Conservation (phyloP, 2,113 vertebrate genomes). For the Cranoglanis bouderius region DNA sequence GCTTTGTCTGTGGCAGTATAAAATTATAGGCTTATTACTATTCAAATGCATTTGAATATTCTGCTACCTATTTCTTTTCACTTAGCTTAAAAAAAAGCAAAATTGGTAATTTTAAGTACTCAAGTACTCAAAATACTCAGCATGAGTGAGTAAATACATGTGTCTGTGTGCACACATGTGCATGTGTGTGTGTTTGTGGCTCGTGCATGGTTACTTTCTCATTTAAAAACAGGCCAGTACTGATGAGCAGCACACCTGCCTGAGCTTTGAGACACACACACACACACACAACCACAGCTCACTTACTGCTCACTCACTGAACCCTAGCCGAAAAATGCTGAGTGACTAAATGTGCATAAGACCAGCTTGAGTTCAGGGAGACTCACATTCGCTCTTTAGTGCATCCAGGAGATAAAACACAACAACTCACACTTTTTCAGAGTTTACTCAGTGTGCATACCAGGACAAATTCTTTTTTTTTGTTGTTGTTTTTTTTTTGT, state of each 20-base stretch:
- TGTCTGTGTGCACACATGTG: neutral
- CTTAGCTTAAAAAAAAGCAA: neutral
- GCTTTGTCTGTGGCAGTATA: neutral
- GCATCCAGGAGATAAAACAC: conserved; percentile 42
- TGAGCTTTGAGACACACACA: neutral
- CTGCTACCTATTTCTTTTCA: neutral
- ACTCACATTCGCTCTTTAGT: conserved; percentile 1
- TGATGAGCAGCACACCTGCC: conserved; percentile 39
- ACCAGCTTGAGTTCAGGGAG: neutral
- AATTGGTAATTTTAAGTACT: neutral
- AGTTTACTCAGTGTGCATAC: conserved; percentile 3
- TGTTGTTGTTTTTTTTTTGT: no score
- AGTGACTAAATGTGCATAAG: conserved; percentile 31
- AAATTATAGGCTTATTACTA: neutral
- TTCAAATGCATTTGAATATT: neutral
- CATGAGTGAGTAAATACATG: neutral
- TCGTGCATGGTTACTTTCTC: conserved; percentile 39
- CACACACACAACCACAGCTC: neutral
- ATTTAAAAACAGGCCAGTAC: conserved; percentile 48
- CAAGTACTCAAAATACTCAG: neutral
- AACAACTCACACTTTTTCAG: conserved; percentile 13
- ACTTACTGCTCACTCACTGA: conserved; percentile 32
- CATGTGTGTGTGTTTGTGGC: neutral
- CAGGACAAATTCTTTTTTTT: neutral
- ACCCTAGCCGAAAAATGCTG: neutral